phyloP scores from a whole-genome alignment of 2,113 vertebrate species.

The Podilymbus podiceps region DNA sequence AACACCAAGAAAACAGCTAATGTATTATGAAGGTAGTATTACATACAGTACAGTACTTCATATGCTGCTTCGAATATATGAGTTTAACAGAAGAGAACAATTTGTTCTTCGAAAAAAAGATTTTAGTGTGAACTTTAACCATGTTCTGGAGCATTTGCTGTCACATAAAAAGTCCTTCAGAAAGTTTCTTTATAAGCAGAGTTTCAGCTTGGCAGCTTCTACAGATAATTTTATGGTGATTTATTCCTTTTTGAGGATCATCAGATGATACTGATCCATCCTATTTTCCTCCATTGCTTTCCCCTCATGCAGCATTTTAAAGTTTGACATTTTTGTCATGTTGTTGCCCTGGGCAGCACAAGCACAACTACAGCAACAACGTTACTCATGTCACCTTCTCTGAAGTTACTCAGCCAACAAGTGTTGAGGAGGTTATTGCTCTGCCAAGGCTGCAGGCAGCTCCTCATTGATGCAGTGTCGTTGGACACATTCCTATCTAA shows the following conservation, averaged over 20 bases:
- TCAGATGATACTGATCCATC: neutral
- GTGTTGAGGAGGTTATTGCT: neutral
- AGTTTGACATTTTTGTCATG: neutral
- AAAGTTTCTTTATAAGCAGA: neutral
- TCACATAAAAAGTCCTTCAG: neutral
- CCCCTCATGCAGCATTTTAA: neutral
- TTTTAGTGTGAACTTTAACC: neutral
- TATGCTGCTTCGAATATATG: neutral
- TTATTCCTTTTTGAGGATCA: constrained; percentile 47
- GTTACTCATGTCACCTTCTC: neutral
- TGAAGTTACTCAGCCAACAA: neutral
- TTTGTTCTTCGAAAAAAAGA: neutral
- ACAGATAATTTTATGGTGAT: constrained; percentile 41
- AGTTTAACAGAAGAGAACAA: neutral
- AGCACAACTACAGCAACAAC: neutral
- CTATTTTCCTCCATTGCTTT: neutral
- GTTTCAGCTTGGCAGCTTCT: constrained; percentile 6
- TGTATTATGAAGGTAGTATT: neutral
- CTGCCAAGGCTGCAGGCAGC: neutral
- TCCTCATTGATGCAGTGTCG: neutral
- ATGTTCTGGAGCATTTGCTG: neutral
- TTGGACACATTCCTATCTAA: no score
- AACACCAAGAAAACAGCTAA: neutral
- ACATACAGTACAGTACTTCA: neutral
- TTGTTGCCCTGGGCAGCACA: neutral